Base-by-base conservation (phyloP, 1,140 invertebrate genomes). In the Colletes latitarsis region DNA sequence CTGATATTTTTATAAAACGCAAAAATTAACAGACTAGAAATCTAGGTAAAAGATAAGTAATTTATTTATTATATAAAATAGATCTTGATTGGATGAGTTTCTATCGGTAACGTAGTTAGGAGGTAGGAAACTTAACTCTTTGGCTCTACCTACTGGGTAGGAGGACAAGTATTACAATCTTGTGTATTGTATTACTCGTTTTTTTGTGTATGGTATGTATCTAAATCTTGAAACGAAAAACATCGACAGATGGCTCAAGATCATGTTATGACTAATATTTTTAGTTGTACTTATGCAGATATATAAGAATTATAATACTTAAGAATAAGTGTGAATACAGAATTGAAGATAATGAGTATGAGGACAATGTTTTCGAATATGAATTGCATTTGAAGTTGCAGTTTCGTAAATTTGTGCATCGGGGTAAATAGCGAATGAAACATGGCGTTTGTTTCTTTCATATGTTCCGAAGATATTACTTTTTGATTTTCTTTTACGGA, bases 381-480 rank as follows among this genome's bases (percentile, higher is more conserved):
- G 60, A 85, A 80, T 70, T 66, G 75, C 84, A 81, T 71, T 84
- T 77, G 58, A 86, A 82, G 67, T 64, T 77, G 83, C 53, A 60
- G 70, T 71, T 78, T 69, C 76, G 79, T 85, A 85, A 83, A 84
- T 80, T 83, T 79, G 82, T 87, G 80, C 84, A 89, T 81, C 86
- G 75, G 70, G 73, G 78, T 81, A 89, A 87, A 88, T 85, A 86
- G 85, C 82, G 82, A 90, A 88, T 87, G 88, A 87, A 92, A 92
- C 88, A 92, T 92, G 91, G 91, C 91, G 92, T 92, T 92, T 92
- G 89, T 92, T 91, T 92, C 89, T 86, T 82, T 89, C 86, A 82
- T 87, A 87, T 83, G 83, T 75, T 87, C 70, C 76, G 81, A 88
- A 86, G 85, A 82, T 81, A 82, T 72, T 81, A 74, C 71, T 46